phyloP scores from a whole-genome alignment of 2,113 vertebrate genomes.

The Nycticebus coucang region DNA sequence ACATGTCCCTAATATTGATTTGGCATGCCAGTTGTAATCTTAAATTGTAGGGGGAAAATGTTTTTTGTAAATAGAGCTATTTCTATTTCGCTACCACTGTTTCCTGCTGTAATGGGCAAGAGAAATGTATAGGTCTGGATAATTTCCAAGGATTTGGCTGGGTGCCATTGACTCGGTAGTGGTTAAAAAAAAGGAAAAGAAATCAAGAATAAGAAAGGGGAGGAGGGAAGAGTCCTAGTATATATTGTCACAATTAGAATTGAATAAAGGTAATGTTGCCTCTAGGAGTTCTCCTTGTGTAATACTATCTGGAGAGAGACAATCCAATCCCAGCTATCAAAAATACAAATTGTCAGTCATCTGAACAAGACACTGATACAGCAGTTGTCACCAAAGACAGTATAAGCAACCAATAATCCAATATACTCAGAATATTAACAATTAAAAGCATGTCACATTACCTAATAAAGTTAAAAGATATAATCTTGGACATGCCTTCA shows the following conservation, averaged over 20 bases:
- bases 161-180: conserved; percentile 77
- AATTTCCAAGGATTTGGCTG: conserved; percentile 85
- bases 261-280: conserved; percentile 71
- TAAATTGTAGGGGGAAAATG: conserved; percentile 76
- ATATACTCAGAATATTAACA: background rate
- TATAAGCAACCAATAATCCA: background rate
- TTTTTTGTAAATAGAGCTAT: conserved; percentile 79
- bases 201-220: conserved; percentile 62
- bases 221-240: conserved; percentile 58
- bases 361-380: background rate
- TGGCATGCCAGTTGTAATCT: conserved; percentile 82
- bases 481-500: background rate
- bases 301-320: conserved; percentile 58
- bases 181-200: conserved; percentile 66
- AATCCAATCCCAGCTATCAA: conserved; percentile 41
- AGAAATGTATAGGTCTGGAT: conserved; percentile 84
- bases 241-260: conserved; percentile 70
- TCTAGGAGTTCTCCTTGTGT: background rate
- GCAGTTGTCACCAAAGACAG: background rate
- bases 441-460: background rate
- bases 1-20: conserved; percentile 82
- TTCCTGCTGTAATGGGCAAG: conserved; percentile 83
- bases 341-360: conserved; percentile 42
- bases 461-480: background rate
- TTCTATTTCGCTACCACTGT: conserved; percentile 80